A percentile compares a stretch with the other conserved stretches of the same genome.
Conservation (phyloP, 2,888 invertebrate species). For the Xestia rhomboidea region DNA sequence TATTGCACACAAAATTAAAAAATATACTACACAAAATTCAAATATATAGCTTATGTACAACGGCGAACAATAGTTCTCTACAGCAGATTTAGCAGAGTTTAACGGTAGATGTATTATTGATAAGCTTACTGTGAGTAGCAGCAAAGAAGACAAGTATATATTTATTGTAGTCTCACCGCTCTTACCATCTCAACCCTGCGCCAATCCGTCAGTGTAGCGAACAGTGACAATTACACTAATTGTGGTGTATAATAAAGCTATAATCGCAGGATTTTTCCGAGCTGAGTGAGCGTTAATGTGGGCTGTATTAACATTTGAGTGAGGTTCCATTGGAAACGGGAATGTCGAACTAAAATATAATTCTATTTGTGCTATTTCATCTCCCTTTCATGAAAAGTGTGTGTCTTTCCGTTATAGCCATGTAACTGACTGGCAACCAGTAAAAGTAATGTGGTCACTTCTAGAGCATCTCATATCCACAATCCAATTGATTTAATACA, state of each 20-base stretch:
- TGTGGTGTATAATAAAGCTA: constrained; percentile 86
- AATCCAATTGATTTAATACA: neutral
- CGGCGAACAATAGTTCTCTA: neutral
- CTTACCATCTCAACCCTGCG: constrained; percentile 16
- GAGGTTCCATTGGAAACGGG: constrained; percentile 34
- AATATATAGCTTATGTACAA: too few relatives aligned
- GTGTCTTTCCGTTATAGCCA: neutral
- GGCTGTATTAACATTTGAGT: constrained; percentile 74
- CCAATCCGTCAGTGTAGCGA: constrained; percentile 65
- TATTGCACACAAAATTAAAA: too few relatives aligned
- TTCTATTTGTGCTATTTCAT: neutral
- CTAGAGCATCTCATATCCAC: neutral
- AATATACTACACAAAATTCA: too few relatives aligned
- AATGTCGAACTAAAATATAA: neutral
- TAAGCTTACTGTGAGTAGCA: neutral
- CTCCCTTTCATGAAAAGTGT: neutral
- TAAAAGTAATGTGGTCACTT: neutral
- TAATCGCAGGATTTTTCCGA: constrained; percentile 81
- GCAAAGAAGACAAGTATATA: neutral
- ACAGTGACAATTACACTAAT: constrained; percentile 76
- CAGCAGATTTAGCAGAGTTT: neutral
- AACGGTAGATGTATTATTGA: neutral
- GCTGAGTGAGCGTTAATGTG: constrained; percentile 81
- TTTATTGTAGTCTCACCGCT: neutral
- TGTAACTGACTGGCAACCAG: neutral